These are phyloP conservation scores for Keiferia lycopersicella DNA, from an alignment of 2,888 invertebrate genomes.

Conservation along the genomic window DNA sequence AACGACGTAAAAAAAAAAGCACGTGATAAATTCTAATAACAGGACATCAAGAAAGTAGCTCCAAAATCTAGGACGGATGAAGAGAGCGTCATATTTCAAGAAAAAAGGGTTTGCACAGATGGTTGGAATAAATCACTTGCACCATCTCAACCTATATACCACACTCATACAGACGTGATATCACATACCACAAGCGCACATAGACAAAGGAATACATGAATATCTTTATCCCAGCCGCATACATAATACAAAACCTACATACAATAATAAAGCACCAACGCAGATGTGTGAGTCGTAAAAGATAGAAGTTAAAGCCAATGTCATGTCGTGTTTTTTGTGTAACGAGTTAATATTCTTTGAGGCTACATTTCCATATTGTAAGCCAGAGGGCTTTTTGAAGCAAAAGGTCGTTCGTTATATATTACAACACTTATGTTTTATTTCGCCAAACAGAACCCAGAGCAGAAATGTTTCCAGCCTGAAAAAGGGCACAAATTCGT, in stretches of 20 bases:
- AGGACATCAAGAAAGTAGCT: neutral
- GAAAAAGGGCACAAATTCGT: neutral
- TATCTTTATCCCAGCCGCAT: constrained; percentile 40
- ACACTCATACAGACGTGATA: neutral
- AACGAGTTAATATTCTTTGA: constrained; percentile 12
- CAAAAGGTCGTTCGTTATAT: neutral
- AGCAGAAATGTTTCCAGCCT: neutral
- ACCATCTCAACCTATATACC: neutral
- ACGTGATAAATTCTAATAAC: neutral
- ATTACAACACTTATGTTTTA: neutral
- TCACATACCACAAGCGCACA: constrained; percentile 30
- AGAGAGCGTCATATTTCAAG: constrained; percentile 3
- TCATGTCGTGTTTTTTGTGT: constrained; percentile 10
- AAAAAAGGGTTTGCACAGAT: neutral
- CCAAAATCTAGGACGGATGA: neutral
- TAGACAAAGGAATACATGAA: constrained; percentile 49
- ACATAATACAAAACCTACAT: constrained; percentile 25
- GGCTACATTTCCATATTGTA: neutral
- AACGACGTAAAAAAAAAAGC: too few species aligned
- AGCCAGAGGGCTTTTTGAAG: neutral
- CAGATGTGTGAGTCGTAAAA: constrained; percentile 24
- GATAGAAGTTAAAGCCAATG: constrained; percentile 7
- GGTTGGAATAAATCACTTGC: constrained; percentile 7
- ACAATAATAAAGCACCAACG: constrained; percentile 3
- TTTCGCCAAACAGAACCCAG: neutral